Evolutionary conservation across 2,888 invertebrate genomes (phyloP), one percentile per base, ranked within the genome.

Genomic region (Phaonia tiefii): DNA sequence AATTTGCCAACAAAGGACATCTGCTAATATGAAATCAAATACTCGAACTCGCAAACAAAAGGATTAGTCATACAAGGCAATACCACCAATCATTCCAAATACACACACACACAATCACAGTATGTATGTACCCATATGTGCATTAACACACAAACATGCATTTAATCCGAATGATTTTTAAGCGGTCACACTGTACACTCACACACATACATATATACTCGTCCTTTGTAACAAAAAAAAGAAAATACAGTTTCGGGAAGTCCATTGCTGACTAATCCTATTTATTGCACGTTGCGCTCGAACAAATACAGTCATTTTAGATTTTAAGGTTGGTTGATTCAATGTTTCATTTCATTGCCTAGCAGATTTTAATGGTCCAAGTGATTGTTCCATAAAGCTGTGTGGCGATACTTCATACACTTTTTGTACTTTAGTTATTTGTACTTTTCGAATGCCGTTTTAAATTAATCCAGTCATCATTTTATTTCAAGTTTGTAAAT

Each of bases 1-100:
- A 85, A 86, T 85, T 86, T 85, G 83, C 63, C 63, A 82, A 25
- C 87, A 85, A 85, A 84, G 85, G 83, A 31, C 84, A 85, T 86
- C 31, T 31, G 86, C 85, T 87, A 86, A 86, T 85, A 85, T 83
- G 83, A 84, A 85, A 85, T 83, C 76, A 76, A 79, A 79, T 74
- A 73, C 66, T 79, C 49, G 42, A 80, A 58, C 17, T 67, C 26
- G 49, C n/a, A 46, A 74, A 44, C 10, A 60, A 73, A n/a, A 31
- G 31, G 4, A 5, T 31, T 8, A 31, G 31, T 8, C 15, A 8
- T 31, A 31, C 31, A 31, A 31, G 17, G 67, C 49, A 49, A 58
- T 56, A 56, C 22, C 46, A 46, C 13, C n/a, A 26, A 42, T 31
- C 31, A 31, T 5, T 31, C 3, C 31, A 31, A 31, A 31, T 5